Base-by-base conservation (phyloP, 2,888 invertebrate species). In the Steinernema hermaphroditum region DNA sequence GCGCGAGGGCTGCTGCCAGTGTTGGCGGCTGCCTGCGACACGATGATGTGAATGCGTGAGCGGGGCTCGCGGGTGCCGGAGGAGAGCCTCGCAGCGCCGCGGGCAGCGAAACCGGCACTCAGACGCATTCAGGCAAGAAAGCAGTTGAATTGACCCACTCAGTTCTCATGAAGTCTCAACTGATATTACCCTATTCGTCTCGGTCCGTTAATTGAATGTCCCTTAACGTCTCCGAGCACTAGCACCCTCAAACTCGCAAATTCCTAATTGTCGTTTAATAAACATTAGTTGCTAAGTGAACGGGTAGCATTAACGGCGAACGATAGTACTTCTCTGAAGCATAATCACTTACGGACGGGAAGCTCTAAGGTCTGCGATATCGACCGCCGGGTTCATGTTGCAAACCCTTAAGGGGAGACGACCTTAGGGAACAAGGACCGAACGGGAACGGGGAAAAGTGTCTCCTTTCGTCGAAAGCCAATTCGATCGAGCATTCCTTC, bases 401-500 rank as follows among this genome's bases (percentile, higher is more conserved):
- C 62, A 62, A 14, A 14, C 37, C 32, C 62, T 29, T 62, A 29
- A 62, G 62, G 62, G 62, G 12, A 29, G 62, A 16, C 27, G 24
- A n/a, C 22, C 29, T 12, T 32, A 27, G 62, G 62, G 62, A 32
- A 62, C 29, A 32, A 16, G 14, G 62, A 29, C 2, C 32, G 12
- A 62, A 62, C 29, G 32, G 62, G 62, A 34, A 62, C 14, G 62
- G 62, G 32, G 62, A 62, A 62, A 27, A 62, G 62, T 62, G 62
- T 62, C 62, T 62, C 62, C 62, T 62, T 62, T 62, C 62, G 62
- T 62, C 62, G 62, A 62, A 62, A 62, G 62, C 62, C 62, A 62
- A 62, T 62, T 62, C 62, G 62, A 62, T 62, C 62, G 62, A 62
- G 62, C 62, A 62, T 62, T 62, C 34, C 50, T 62, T 62, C 62